These are phyloP conservation scores for Simalia tracyae DNA, from an alignment of 2,797 vertebrate species.

Conservation along the genomic window DNA sequence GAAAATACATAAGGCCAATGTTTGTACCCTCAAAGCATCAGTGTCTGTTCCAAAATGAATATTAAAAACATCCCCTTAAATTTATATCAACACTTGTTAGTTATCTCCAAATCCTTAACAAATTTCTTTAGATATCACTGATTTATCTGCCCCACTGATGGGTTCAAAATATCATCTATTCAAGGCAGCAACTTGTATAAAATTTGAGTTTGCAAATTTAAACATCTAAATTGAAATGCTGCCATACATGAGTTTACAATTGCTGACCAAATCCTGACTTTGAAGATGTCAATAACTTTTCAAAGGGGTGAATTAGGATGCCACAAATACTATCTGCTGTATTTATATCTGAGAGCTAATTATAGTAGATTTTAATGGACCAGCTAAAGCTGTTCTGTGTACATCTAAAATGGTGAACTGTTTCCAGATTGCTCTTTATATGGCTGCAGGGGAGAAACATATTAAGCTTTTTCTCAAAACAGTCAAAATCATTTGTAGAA, in stretches of 20 bases:
- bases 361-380: conserved; percentile 80
- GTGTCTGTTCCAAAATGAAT: neutral
- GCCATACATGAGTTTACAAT: neutral
- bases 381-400: conserved; percentile 77
- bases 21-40: neutral
- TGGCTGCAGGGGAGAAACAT: conserved; percentile 73
- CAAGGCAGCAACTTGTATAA: too few relatives aligned
- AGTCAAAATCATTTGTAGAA: conserved; percentile 77
- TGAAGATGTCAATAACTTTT: conserved; percentile 71
- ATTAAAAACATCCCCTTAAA: neutral
- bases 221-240: neutral
- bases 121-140: too few relatives aligned
- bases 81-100: neutral
- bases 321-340: conserved; percentile 74
- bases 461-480: conserved; percentile 75
- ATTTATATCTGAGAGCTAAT: conserved; percentile 79
- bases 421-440: conserved; percentile 79
- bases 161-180: too few relatives aligned
- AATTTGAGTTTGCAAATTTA: too few relatives aligned
- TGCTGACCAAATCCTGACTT: conserved; percentile 57
- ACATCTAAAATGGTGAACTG: conserved; percentile 77
- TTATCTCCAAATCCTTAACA: neutral
- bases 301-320: conserved; percentile 71
- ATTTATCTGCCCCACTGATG: too few relatives aligned
- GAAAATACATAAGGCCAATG: neutral